Conservation (phyloP, 2,888 invertebrate species). For the Melanophora roralis region DNA sequence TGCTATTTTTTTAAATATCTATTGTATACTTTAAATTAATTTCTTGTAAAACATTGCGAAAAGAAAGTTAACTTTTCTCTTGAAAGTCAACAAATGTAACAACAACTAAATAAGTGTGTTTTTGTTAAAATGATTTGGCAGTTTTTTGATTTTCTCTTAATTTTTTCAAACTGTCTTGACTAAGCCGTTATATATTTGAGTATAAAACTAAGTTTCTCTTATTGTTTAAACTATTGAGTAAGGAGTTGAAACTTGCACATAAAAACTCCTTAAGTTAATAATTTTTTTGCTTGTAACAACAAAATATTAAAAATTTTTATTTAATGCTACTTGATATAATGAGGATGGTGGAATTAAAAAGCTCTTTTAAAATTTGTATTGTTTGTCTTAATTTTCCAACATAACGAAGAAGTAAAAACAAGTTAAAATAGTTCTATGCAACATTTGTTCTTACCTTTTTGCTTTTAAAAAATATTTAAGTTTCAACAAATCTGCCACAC, state of each 20-base stretch:
- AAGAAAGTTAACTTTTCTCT: conserved; percentile 5
- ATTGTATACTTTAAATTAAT: conserved; percentile 34
- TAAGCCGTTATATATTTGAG: background rate
- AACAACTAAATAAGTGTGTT: conserved; percentile 5
- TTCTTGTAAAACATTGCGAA: conserved; percentile 42
- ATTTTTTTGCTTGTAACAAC: conserved; percentile 38
- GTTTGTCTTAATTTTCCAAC: conserved; percentile 61
- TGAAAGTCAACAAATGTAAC: conserved; percentile 9
- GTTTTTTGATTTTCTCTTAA: too few relatives aligned
- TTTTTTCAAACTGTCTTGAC: too few relatives aligned
- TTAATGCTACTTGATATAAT: conserved; percentile 22
- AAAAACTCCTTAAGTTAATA: conserved; percentile 3
- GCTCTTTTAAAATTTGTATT: conserved; percentile 61
- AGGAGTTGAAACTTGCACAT: conserved; percentile 9
- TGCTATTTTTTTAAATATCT: conserved; percentile 55
- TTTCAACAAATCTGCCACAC: conserved; percentile 29
- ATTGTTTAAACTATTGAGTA: background rate
- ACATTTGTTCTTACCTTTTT: background rate
- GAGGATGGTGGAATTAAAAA: conserved; percentile 31
- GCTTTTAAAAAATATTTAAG: conserved; percentile 6
- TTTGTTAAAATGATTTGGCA: background rate
- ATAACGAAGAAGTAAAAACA: conserved; percentile 27
- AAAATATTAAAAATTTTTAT: conserved; percentile 7
- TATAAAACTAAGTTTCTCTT: background rate
- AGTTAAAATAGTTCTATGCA: conserved; percentile 44